Percentiles rank a stretch among this genome's conserved stretches.
These are phyloP conservation scores for Coturnix japonica DNA, from an alignment of 2,113 vertebrate species.

Conservation along the genomic window DNA sequence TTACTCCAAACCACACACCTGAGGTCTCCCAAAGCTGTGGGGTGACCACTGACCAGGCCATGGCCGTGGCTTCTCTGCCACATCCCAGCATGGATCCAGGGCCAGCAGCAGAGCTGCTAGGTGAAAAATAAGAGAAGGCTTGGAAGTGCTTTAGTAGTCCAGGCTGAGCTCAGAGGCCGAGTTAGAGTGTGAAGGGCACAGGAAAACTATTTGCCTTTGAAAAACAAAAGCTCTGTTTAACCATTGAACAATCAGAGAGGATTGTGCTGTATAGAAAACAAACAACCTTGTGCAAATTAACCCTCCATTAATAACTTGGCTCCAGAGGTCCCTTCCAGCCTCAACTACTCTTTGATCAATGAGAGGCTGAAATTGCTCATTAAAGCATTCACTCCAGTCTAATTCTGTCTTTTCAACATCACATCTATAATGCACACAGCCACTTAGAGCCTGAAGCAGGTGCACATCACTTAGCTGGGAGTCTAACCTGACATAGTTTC, in stretches of 20 bases:
- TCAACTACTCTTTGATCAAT: not conserved
- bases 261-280: not conserved
- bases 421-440: not conserved
- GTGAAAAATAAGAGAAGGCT: not conserved
- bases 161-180: not conserved
- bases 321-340: not conserved
- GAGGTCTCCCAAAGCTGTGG: not conserved
- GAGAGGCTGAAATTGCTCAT: not conserved
- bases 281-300: not conserved
- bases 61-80: rapidly evolving
- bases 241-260: not conserved
- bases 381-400: not conserved
- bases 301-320: not conserved
- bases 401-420: not conserved
- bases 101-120: not conserved
- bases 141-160: not conserved
- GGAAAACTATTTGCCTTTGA: not conserved
- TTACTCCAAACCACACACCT: not conserved
- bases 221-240: not conserved
- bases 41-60: rapidly evolving
- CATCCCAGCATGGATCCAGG: no score
- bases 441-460: not conserved
- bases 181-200: not conserved
- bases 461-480: not conserved
- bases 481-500: not conserved